Conservation (phyloP, 1,140 invertebrate genomes). For the Solenopsis invicta region DNA sequence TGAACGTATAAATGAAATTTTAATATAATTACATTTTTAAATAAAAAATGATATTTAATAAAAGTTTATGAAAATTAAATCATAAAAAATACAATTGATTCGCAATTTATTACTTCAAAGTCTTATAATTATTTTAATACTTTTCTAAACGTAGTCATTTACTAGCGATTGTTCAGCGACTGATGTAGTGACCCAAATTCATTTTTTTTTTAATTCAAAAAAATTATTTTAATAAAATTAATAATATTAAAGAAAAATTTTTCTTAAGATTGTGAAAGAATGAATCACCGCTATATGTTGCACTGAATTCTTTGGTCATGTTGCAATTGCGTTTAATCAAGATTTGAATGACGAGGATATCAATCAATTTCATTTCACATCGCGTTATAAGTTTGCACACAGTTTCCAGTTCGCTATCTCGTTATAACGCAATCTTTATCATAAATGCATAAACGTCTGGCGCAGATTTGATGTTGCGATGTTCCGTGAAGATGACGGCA, state of each 20-base stretch:
- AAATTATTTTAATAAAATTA: neutral
- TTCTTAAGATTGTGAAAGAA: neutral
- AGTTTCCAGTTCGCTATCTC: neutral
- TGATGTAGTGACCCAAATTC: too few species aligned
- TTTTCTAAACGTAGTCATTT: too few species aligned
- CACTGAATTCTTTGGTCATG: neutral
- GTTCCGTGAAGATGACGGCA: neutral
- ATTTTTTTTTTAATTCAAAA: conserved; percentile 3
- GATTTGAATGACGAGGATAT: neutral
- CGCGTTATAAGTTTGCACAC: neutral
- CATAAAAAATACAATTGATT: too few species aligned
- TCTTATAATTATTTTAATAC: too few species aligned
- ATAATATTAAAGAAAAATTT: neutral
- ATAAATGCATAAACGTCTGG: neutral
- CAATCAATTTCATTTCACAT: conserved; percentile 12
- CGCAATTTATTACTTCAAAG: too few species aligned
- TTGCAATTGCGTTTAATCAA: neutral
- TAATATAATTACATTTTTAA: too few species aligned
- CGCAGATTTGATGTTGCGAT: conserved; percentile 2
- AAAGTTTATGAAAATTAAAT: too few species aligned
- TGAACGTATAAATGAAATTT: too few species aligned
- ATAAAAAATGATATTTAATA: too few species aligned
- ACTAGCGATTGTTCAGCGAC: too few species aligned
- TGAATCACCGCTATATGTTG: neutral
- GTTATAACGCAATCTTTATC: conserved; percentile 11